These are phyloP conservation scores for Hippocampus barbouri DNA, from an alignment of 2,113 vertebrate genomes.

Conservation along the genomic window DNA sequence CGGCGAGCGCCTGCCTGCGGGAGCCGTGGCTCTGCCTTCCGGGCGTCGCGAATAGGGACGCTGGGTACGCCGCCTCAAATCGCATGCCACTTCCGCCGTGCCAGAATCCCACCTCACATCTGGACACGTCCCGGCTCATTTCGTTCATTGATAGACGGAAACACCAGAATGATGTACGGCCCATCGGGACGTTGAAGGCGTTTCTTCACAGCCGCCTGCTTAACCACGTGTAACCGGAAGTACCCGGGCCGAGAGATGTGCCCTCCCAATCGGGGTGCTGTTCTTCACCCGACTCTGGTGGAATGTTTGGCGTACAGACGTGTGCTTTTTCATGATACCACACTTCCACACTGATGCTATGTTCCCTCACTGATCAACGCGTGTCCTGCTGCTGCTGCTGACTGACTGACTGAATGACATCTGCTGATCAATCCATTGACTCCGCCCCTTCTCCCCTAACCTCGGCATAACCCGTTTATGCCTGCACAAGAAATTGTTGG, in stretches of 20 bases:
- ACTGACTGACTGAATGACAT: constrained; percentile 46
- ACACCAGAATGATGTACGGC: constrained; percentile 93
- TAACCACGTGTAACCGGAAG: constrained; percentile 74
- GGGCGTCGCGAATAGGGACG: constrained; percentile 29
- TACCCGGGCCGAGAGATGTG: background rate
- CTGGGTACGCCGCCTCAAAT: constrained; percentile 20
- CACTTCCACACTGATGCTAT: constrained; percentile 30
- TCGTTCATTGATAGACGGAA: constrained; percentile 97
- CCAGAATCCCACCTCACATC: constrained; percentile 55
- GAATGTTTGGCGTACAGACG: too few species aligned
- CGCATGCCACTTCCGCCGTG: constrained; percentile 32
- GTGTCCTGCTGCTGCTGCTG: constrained; percentile 64
- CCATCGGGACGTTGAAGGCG: constrained; percentile 85
- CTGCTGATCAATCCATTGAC: constrained; percentile 52
- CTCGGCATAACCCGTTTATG: constrained; percentile 53
- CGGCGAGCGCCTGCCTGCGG: constrained; percentile 82
- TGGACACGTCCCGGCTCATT: constrained; percentile 93
- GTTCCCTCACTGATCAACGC: constrained; percentile 49
- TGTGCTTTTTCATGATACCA: constrained; percentile 19
- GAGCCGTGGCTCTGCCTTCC: constrained; percentile 88
- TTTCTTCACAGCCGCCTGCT: constrained; percentile 92
- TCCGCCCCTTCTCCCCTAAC: constrained; percentile 16
- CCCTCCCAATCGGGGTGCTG: background rate
- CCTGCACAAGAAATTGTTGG: constrained; percentile 62
- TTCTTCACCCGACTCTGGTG: background rate